Evolutionary conservation across 1,140 invertebrate species (phyloP).

Genomic region (Archegozetes longisetosus): DNA sequence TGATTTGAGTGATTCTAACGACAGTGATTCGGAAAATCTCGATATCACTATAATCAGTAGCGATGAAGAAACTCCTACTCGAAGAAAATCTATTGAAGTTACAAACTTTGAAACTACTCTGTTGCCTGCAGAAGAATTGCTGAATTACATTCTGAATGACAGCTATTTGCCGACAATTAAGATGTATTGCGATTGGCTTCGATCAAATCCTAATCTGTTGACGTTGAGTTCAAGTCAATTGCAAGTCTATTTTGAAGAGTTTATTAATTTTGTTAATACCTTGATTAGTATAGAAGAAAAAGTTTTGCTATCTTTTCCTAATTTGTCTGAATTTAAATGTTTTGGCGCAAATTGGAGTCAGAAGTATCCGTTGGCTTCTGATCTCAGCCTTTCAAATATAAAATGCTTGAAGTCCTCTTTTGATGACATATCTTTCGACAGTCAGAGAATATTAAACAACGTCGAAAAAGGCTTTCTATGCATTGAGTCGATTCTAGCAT

Average conservation of each 20-base stretch:
- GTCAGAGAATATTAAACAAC: not conserved
- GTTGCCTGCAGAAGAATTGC: not conserved
- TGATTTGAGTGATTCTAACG: constrained; percentile 4
- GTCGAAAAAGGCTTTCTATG: not conserved
- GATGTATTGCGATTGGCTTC: constrained; percentile 11
- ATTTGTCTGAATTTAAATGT: not conserved
- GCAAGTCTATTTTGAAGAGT: constrained; percentile 4
- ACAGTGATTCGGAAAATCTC: constrained; percentile 3
- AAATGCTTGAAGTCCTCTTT: not conserved
- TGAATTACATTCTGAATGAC: constrained; percentile 1
- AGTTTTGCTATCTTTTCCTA: not conserved
- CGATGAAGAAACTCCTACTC: not conserved
- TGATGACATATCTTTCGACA: not conserved
- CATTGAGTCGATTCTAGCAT: not conserved
- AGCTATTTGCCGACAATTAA: constrained; percentile 9
- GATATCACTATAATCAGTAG: not conserved
- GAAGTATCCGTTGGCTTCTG: not conserved
- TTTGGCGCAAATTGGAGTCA: not conserved
- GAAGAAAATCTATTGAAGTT: not conserved
- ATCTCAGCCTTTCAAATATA: not conserved
- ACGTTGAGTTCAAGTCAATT: constrained; percentile 6
- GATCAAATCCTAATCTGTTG: constrained; percentile 5
- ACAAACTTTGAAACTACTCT: not conserved
- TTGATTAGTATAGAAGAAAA: not conserved
- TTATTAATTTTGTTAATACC: not conserved